phyloP scores from a whole-genome alignment of 2,888 invertebrate species.

The Drosophila subquinaria region DNA sequence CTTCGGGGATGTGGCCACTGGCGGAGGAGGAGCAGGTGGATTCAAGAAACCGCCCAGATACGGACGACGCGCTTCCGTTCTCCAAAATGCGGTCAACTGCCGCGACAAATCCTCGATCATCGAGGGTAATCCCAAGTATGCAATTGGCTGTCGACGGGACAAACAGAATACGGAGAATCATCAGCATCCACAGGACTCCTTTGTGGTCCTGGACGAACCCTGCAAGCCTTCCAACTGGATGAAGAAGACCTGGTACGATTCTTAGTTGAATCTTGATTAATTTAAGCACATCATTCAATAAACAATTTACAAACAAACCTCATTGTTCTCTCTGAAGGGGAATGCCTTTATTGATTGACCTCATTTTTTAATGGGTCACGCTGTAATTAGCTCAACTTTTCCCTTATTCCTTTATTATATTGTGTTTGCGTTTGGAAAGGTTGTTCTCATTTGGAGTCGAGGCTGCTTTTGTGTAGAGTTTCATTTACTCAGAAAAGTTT shows the following conservation, averaged over 20 bases:
- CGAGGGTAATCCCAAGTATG: slow-evolving; percentile 84
- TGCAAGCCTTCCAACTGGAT: slow-evolving; percentile 84
- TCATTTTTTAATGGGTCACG: neutral
- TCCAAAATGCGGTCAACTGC: slow-evolving; percentile 76
- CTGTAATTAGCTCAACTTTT: slow-evolving; percentile 5
- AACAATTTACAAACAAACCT: slow-evolving; percentile 30
- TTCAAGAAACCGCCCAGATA: slow-evolving; percentile 79
- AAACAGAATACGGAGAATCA: slow-evolving; percentile 70
- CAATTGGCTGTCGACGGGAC: slow-evolving; percentile 61
- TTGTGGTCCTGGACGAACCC: slow-evolving; percentile 84
- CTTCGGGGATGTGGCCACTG: slow-evolving; percentile 73
- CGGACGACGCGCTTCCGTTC: slow-evolving; percentile 83
- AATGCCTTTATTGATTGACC: slow-evolving; percentile 7
- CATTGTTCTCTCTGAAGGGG: neutral
- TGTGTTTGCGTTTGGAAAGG: neutral
- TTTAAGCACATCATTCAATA: slow-evolving; percentile 18
- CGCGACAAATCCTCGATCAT: slow-evolving; percentile 82
- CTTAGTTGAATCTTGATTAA: slow-evolving; percentile 56
- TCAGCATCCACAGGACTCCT: slow-evolving; percentile 75
- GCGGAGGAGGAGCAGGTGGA: neutral
- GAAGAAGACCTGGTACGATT: slow-evolving; percentile 85
- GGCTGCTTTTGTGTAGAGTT: neutral
- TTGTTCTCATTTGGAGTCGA: neutral
- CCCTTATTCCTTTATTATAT: neutral
- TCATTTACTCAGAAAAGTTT: neutral